Conservation (phyloP, 2,888 invertebrate genomes). For the Mycalesis mineus region DNA sequence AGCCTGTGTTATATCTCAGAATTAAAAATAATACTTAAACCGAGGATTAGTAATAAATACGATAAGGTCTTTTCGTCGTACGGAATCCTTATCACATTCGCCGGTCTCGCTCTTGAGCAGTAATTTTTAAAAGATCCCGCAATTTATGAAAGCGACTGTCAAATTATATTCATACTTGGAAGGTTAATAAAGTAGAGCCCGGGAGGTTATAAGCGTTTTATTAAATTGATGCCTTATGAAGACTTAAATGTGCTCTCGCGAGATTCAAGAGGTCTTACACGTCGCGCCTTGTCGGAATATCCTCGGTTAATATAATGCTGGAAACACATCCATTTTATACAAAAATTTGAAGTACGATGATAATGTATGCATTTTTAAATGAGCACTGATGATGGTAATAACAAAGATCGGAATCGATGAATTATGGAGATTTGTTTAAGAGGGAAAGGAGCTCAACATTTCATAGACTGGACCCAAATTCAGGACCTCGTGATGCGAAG, state of each 20-base stretch:
- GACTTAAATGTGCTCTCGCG: conserved; percentile 16
- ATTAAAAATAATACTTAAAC: too few relatives aligned
- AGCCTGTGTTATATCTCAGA: too few relatives aligned
- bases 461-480: too few relatives aligned
- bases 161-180: conserved; percentile 52
- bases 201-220: conserved; percentile 42
- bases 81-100: background rate
- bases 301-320: background rate
- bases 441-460: too few relatives aligned
- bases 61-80: background rate
- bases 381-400: too few relatives aligned
- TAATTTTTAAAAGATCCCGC: conserved; percentile 29
- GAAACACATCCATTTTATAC: background rate
- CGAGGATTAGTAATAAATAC: too few relatives aligned
- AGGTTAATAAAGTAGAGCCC: conserved; percentile 52
- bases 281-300: background rate
- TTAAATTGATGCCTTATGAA: conserved; percentile 27
- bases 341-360: too few relatives aligned
- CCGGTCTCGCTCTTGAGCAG: background rate
- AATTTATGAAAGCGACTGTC: conserved; percentile 64
- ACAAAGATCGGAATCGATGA: too few relatives aligned
- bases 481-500: too few relatives aligned
- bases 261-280: conserved; percentile 27
- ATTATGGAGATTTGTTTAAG: too few relatives aligned
- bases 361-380: too few relatives aligned